A percentile compares a stretch with the other conserved stretches of the same genome.
Evolutionary conservation across 2,797 vertebrate genomes (phyloP).

Genomic region (Gallinago nigripennis): DNA sequence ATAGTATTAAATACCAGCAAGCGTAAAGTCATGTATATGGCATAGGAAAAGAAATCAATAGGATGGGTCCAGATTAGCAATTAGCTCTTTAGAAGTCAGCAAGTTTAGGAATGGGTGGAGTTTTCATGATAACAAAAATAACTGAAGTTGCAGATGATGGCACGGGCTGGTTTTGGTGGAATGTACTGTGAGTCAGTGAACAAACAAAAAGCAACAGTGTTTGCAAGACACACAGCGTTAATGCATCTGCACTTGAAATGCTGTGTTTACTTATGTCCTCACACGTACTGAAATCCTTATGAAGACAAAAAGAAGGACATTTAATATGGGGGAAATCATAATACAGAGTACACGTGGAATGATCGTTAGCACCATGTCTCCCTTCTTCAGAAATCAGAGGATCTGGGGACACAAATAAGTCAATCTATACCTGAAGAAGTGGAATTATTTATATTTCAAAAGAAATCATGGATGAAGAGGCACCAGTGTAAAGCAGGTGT

Average conservation of each 20-base stretch:
- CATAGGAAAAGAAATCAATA: not conserved
- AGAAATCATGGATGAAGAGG: not conserved
- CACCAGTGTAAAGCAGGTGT: not conserved
- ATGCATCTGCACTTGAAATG: not conserved
- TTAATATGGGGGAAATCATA: not conserved
- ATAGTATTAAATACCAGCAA: not conserved
- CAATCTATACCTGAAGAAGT: not conserved
- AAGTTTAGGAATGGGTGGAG: not conserved
- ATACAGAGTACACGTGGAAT: not conserved
- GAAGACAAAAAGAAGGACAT: not conserved
- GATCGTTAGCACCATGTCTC: not conserved
- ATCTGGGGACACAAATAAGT: not conserved
- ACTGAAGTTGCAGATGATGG: not conserved
- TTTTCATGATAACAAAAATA: not conserved
- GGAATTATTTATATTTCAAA: not conserved
- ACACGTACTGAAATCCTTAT: not conserved
- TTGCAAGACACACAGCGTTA: accelerated
- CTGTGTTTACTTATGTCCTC: not conserved
- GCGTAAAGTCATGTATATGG: not conserved
- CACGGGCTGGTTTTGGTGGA: not conserved
- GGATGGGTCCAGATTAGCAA: not conserved
- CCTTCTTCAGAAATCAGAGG: not conserved
- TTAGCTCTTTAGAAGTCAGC: not conserved
- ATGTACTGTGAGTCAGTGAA: not conserved
- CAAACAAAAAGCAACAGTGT: not conserved